Base-by-base conservation (phyloP, 2,797 vertebrate species). In the Arvicola amphibius region DNA sequence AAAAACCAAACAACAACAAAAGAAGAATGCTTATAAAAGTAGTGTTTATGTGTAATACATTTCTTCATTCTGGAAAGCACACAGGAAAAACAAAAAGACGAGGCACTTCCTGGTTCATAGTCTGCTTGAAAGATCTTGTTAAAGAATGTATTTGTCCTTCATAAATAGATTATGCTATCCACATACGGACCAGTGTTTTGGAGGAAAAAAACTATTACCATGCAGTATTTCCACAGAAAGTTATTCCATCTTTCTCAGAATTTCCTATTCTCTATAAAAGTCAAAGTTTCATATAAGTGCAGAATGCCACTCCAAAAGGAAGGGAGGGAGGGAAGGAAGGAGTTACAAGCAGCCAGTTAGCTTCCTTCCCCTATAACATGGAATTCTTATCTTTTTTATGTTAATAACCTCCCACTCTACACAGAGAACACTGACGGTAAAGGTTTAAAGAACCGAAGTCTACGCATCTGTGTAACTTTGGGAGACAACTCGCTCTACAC, bases 211-310 rank as follows among this genome's bases (percentile, higher is more conserved):
- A 37, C 34, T 37, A 12, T 61, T 4, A n/a, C 73, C 21, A 13
- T 92, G 88, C 76, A 17, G 23, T 17, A 77, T n/a, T 92, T 93
- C 73, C 59, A 83, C 23, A 21, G 32, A 79, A 78, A 40, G 0
- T 48, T 71, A 90, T 93, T 88, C 78, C 25, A n/a, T 51, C 48
- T 79, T 85, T 83, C 79, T 84, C 40, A 88, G 74, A 88, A 87
- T 91, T 96, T 46, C 13, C 69, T 37, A 87, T 13, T 8, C 74
- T 37, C 46, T 71, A 21, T 34, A 63, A 67, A 95, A 94, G 51
- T 89, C 93, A 51, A 88, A 71, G 65, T 74, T 71, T 78, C 71
- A 95, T 32, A 80, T 16, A 69, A 59, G 77, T 14, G 1, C 25
- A 88, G 40, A 34, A 4, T 8, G 79, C 37, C 16, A 86, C 56